A percentile compares a stretch with the other conserved stretches of the same genome.
Conservation (phyloP, 2,888 invertebrate genomes). For the Drosophila anceps region DNA sequence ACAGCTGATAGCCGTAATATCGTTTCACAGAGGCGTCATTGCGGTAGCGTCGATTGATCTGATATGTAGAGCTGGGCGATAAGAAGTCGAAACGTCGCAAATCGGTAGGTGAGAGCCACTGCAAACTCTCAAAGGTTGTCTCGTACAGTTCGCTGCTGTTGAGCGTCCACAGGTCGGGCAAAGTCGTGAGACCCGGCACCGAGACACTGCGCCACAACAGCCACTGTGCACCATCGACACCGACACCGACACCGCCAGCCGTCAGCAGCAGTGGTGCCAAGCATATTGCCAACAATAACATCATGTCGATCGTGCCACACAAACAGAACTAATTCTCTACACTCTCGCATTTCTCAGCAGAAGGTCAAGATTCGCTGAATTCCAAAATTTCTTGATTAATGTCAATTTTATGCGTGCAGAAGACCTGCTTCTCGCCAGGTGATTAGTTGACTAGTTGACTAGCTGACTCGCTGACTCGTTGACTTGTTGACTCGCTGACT, state of each 20-base stretch:
- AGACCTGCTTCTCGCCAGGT: constrained; percentile 30
- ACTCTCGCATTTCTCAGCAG: constrained; percentile 27
- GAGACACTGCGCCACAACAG: constrained; percentile 65
- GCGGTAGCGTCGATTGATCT: constrained; percentile 80
- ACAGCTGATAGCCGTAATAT: constrained; percentile 89
- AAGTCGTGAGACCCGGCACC: constrained; percentile 40
- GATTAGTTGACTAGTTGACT: constrained; percentile 2
- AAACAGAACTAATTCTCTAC: constrained; percentile 56
- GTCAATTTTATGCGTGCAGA: constrained; percentile 67
- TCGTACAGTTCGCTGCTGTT: constrained; percentile 71
- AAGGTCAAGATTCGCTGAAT: constrained; percentile 38
- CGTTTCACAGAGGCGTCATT: constrained; percentile 67
- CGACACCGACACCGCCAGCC: neutral
- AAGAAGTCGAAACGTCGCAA: constrained; percentile 73
- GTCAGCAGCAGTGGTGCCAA: neutral
- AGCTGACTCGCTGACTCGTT: neutral
- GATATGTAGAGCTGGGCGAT: constrained; percentile 76
- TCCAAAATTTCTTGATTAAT: constrained; percentile 49
- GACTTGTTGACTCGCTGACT: neutral
- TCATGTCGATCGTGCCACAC: constrained; percentile 43
- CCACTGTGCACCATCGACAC: constrained; percentile 12
- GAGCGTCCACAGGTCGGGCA: constrained; percentile 60
- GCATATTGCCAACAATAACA: constrained; percentile 31
- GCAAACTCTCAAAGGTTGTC: constrained; percentile 72
- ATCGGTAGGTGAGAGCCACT: constrained; percentile 75